Percentiles rank a stretch among this genome's conserved stretches.
Evolutionary conservation across 2,797 vertebrate genomes (phyloP).

Genomic region (Nannoperca obscura): DNA sequence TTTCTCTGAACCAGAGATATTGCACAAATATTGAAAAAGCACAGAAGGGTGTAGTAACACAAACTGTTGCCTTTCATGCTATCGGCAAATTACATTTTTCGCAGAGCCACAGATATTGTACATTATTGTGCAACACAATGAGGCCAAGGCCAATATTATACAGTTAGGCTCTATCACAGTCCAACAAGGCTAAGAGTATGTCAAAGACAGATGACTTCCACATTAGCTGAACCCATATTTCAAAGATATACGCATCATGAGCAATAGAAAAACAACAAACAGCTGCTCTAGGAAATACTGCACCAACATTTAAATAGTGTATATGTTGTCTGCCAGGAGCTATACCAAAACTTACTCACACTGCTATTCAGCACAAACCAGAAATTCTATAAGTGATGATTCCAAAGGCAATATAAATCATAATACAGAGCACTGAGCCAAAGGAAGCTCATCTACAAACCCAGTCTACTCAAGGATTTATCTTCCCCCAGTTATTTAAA

Average conservation of each 20-base stretch:
- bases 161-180: constrained; percentile 42
- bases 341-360: constrained; percentile 57
- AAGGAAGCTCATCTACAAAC: constrained; percentile 70
- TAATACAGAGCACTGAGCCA: constrained; percentile 64
- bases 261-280: constrained; percentile 48
- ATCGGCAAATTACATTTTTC: constrained; percentile 74
- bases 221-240: constrained; percentile 56
- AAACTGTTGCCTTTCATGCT: constrained; percentile 69
- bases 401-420: constrained; percentile 75
- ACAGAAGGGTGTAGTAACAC: constrained; percentile 64
- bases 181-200: constrained; percentile 59
- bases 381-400: constrained; percentile 68
- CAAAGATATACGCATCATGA: constrained; percentile 34
- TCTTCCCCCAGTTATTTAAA: constrained; percentile 68
- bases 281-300: constrained; percentile 55
- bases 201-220: constrained; percentile 49
- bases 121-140: constrained; percentile 64
- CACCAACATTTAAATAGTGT: constrained; percentile 61
- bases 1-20: constrained; percentile 77
- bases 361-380: constrained; percentile 61
- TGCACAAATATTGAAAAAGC: constrained; percentile 79
- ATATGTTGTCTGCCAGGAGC: constrained; percentile 51
- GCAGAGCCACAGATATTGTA: constrained; percentile 63
- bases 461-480: constrained; percentile 68
- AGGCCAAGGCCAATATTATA: constrained; percentile 51